phyloP scores from a whole-genome alignment of 2,797 vertebrate genomes.

The Neostethus bicornis region DNA sequence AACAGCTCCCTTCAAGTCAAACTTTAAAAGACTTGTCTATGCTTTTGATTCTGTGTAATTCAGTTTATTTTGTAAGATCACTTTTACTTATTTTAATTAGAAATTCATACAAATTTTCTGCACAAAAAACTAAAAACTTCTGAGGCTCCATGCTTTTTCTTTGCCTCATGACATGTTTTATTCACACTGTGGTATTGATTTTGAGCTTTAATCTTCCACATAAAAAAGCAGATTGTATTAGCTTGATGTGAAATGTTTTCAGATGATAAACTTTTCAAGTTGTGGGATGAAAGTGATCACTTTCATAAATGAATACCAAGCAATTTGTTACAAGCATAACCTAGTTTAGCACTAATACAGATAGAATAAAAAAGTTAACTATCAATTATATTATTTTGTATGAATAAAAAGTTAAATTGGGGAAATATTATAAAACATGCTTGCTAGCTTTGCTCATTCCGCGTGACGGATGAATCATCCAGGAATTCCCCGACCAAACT shows the following conservation, averaged over 20 bases:
- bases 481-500: conserved; percentile 49
- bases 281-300: too few species aligned
- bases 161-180: too few species aligned
- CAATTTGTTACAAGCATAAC: too few species aligned
- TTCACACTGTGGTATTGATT: not conserved
- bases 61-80: not conserved
- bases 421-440: conserved; percentile 10
- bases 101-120: too few species aligned
- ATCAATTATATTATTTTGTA: not conserved
- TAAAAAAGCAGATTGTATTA: not conserved
- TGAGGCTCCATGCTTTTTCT: too few species aligned
- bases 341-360: too few species aligned
- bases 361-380: too few species aligned
- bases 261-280: too few species aligned
- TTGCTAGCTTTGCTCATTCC: not conserved
- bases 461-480: conserved; percentile 2
- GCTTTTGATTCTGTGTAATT: not conserved
- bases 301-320: too few species aligned
- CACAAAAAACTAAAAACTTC: too few species aligned
- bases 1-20: not conserved
- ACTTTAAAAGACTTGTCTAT: not conserved
- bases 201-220: not conserved
- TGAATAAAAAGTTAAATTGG: not conserved
- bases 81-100: not conserved
- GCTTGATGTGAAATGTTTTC: not conserved